These are phyloP conservation scores for Drosophila affinis DNA, from an alignment of 2,888 invertebrate species.

Conservation along the genomic window DNA sequence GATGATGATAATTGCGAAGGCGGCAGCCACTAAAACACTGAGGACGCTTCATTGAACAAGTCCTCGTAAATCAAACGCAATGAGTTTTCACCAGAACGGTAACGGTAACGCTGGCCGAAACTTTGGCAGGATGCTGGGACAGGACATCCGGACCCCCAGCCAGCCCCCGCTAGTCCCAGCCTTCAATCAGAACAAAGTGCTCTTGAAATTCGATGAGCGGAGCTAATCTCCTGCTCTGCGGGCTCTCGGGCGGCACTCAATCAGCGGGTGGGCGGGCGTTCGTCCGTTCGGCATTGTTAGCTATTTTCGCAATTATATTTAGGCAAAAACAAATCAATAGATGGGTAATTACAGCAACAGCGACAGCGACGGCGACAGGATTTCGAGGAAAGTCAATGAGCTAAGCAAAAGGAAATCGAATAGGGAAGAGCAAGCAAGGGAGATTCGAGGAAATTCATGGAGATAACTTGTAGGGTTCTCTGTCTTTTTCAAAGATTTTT, in stretches of 20 bases:
- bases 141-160: slow-evolving; percentile 31
- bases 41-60: slow-evolving; percentile 55
- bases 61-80: slow-evolving; percentile 61
- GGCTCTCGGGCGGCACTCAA: slow-evolving; percentile 35
- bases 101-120: not conserved
- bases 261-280: slow-evolving; percentile 29
- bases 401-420: not conserved
- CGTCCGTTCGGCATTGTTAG: slow-evolving; percentile 39
- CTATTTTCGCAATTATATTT: slow-evolving; percentile 60
- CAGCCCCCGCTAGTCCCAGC: not conserved
- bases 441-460: not conserved
- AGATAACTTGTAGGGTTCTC: not conserved
- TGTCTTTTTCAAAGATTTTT: too few relatives aligned
- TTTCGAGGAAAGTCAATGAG: slow-evolving; percentile 1
- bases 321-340: slow-evolving; percentile 63
- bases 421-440: not conserved
- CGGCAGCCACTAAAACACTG: slow-evolving; percentile 50
- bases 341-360: slow-evolving; percentile 48
- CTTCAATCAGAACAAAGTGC: slow-evolving; percentile 54
- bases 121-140: slow-evolving; percentile 11
- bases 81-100: slow-evolving; percentile 18
- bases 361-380: not conserved
- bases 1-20: slow-evolving; percentile 59
- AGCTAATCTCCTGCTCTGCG: slow-evolving; percentile 57
- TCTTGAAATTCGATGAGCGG: slow-evolving; percentile 65